Base-by-base conservation (phyloP, 2,113 vertebrate genomes). In the Lipophrys pholis region DNA sequence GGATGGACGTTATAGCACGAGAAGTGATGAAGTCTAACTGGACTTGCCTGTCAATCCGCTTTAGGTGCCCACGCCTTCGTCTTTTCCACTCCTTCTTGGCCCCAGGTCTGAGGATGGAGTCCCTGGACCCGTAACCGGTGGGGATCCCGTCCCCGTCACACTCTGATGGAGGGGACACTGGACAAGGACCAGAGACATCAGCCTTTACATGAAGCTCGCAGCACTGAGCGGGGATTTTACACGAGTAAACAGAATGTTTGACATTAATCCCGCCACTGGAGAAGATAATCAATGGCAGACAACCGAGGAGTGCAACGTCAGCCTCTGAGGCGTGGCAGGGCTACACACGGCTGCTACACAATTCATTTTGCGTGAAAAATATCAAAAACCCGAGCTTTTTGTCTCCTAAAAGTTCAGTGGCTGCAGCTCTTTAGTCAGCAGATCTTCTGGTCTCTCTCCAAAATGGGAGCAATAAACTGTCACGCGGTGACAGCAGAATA, bases 101-200 rank as follows among this genome's bases (percentile, higher is more conserved):
- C 11, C 73, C n/a, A 5, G 73, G 82, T 43, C 72, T 90, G 61
- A 94, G 84, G 79, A 94, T 93, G 11, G 89, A 84, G 35, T 94
- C 93, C 78, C 90, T 89, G 54, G 93, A 94, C 11, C 90, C 80
- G 84, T 92, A 94, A 21, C 83, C 87, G 52, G 61, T 62, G 67
- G 83, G 82, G 62, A 86, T 68, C 9, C 73, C 58, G 69, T 90
- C 90, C 63, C 39, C 92, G 71, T 94, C 87, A 41, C 84, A 87
- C 75, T 91, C 90, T 71, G 90, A 86, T 12, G 87, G 80, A 75
- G 80, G 90, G 56, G 92, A 78, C 92, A 93, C 92, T 93, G 35
- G 42, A 52, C 0, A 8, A 30, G 61, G 45, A 45, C 14, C 17
- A 66, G 58, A 79, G 11, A 59, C 11, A 76, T 38, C 48, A 11